These are phyloP conservation scores for Rhinatrema bivittatum DNA, from an alignment of 2,797 vertebrate species.

Conservation along the genomic window DNA sequence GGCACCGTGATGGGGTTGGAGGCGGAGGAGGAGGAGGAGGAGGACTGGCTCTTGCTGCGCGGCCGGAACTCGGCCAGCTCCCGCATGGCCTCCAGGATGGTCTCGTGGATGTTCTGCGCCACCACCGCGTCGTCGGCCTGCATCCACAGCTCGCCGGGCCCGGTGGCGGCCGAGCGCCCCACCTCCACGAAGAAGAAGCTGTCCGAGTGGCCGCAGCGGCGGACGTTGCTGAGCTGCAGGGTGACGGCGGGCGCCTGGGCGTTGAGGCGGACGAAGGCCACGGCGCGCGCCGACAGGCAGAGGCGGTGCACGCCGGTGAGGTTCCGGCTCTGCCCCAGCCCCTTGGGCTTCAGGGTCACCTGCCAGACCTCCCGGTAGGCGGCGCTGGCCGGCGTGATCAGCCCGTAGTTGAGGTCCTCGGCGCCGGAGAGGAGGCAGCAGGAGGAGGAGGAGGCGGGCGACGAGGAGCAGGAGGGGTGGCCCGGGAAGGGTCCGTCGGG, in stretches of 20 bases:
- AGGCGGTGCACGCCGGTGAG: constrained; percentile 89
- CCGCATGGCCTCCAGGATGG: constrained; percentile 95
- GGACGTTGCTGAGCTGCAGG: constrained; percentile 94
- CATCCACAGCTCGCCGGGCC: constrained; percentile 97
- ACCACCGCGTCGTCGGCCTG: constrained; percentile 95
- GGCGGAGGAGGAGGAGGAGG: constrained; percentile 61
- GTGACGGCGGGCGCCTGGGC: constrained; percentile 82
- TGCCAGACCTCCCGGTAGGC: constrained; percentile 95
- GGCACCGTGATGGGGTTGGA: constrained; percentile 84
- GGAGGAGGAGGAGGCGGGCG: constrained; percentile 32
- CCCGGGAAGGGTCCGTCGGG: constrained; percentile 57
- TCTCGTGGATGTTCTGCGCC: constrained; percentile 97
- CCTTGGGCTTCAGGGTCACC: constrained; percentile 88
- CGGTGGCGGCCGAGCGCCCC: constrained; percentile 87
- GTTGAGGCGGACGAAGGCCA: constrained; percentile 90
- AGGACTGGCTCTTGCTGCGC: constrained; percentile 95
- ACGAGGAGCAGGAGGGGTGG: constrained; percentile 34
- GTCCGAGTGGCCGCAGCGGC: constrained; percentile 95
- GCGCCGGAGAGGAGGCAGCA: constrained; percentile 44
- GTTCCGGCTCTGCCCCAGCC: constrained; percentile 84
- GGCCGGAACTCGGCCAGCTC: constrained; percentile 93
- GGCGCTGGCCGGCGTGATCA: constrained; percentile 68
- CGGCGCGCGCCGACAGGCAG: constrained; percentile 84
- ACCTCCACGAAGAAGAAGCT: constrained; percentile 98
- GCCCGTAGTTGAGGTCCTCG: constrained; percentile 79